Conservation (phyloP, 2,797 vertebrate genomes). For the Emys orbicularis region DNA sequence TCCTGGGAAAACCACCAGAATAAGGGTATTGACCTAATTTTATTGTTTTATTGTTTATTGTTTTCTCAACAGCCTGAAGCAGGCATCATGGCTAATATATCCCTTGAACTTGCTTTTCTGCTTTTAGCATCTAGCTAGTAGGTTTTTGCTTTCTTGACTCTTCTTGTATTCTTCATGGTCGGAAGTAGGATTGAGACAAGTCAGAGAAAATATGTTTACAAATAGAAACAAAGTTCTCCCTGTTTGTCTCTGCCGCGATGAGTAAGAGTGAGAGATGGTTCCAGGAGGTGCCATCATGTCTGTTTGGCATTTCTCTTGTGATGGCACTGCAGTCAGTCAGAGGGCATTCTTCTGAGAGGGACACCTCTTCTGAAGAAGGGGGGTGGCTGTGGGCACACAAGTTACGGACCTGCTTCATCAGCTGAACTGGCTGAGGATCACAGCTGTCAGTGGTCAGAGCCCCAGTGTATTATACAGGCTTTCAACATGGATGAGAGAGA, state of each 20-base stretch:
- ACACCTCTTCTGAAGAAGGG: neutral
- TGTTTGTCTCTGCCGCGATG: neutral
- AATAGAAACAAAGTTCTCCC: neutral
- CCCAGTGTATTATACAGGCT: neutral
- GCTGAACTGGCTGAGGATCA: neutral
- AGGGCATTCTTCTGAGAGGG: neutral
- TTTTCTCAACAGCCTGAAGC: neutral
- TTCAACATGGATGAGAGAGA: neutral
- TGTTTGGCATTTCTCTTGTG: neutral
- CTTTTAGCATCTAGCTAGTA: neutral
- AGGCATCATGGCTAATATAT: neutral
- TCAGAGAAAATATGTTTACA: neutral
- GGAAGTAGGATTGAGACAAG: neutral
- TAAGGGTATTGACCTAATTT: neutral
- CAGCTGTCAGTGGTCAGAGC: neutral
- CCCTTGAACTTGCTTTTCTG: neutral
- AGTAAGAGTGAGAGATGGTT: neutral
- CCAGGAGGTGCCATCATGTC: too few species aligned
- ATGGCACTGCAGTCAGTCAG: neutral
- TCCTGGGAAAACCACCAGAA: neutral
- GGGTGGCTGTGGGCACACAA: neutral
- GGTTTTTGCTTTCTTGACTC: neutral
- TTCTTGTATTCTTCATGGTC: neutral
- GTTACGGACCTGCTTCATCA: neutral
- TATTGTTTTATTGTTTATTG: neutral